phyloP scores from a whole-genome alignment of 2,797 vertebrate species.

The Oophaga sylvatica region DNA sequence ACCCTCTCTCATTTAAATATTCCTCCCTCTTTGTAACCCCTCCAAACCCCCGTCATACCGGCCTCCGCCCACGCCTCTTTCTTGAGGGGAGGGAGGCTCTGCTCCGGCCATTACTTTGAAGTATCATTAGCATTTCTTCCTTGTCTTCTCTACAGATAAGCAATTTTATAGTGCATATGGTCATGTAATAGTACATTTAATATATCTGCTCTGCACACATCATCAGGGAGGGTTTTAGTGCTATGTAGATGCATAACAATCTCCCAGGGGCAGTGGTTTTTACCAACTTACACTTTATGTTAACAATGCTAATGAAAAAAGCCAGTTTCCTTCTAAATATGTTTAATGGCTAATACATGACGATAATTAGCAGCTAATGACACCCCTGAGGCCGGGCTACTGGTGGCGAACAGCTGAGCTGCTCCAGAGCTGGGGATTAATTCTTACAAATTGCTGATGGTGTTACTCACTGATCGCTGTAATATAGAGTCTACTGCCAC shows the following conservation, averaged over 20 bases:
- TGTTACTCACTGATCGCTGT: conserved; percentile 52
- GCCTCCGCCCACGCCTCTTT: too few species aligned
- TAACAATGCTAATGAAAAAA: conserved; percentile 35
- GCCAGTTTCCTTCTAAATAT: conserved; percentile 49
- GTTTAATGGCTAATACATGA: conserved; percentile 61
- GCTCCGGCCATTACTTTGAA: too few species aligned
- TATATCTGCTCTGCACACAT: background rate
- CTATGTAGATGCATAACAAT: background rate
- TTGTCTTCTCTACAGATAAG: background rate
- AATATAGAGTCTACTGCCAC: conserved; percentile 49
- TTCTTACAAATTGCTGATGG: conserved; percentile 58
- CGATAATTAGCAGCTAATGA: conserved; percentile 58
- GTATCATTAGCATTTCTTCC: background rate
- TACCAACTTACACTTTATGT: conserved; percentile 33
- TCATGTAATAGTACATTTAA: background rate
- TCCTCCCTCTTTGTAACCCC: too few species aligned
- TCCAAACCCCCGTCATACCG: too few species aligned
- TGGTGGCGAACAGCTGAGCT: conserved; percentile 59
- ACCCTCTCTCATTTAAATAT: too few species aligned
- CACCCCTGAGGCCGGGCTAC: conserved; percentile 47
- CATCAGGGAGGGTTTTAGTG: background rate
- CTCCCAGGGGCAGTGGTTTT: conserved; percentile 3
- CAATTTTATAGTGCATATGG: background rate
- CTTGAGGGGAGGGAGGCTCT: too few species aligned
- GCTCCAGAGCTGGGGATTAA: conserved; percentile 47